A percentile compares a stretch with the other conserved stretches of the same genome.
phyloP scores from a whole-genome alignment of 2,113 vertebrate species.

The Alectura lathami region DNA sequence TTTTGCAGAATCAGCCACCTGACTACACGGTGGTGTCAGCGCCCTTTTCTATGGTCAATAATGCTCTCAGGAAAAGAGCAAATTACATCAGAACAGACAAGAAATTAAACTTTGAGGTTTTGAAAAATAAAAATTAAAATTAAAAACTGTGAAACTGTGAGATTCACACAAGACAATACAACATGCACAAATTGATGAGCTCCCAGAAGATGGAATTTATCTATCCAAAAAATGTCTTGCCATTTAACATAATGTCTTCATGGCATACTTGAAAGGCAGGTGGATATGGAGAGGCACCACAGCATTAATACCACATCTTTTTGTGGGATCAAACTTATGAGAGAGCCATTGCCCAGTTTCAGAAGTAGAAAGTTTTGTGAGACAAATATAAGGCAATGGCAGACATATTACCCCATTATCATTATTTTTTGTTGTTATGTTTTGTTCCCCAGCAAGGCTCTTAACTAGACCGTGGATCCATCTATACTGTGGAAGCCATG shows the following conservation, averaged over 20 bases:
- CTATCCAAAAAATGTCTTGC: background rate
- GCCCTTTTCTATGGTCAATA: background rate
- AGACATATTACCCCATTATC: rapidly evolving
- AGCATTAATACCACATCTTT: background rate
- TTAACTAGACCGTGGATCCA: background rate
- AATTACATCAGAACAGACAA: background rate
- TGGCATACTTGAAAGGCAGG: background rate
- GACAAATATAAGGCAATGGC: background rate
- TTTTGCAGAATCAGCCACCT: background rate
- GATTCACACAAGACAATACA: background rate
- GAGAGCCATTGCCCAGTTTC: background rate
- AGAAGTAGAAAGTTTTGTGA: background rate
- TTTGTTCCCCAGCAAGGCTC: background rate
- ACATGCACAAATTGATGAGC: background rate
- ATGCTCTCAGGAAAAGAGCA: background rate
- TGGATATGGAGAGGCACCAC: background rate
- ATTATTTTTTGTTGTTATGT: background rate
- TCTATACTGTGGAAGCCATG: background rate
- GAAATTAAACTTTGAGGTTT: background rate
- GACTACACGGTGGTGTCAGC: background rate
- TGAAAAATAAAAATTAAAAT: no score
- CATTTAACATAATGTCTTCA: background rate
- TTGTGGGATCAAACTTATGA: background rate
- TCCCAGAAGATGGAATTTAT: background rate
- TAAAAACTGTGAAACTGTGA: background rate